Base-by-base conservation (phyloP, 2,888 invertebrate genomes). In the Coenonympha glycerion region DNA sequence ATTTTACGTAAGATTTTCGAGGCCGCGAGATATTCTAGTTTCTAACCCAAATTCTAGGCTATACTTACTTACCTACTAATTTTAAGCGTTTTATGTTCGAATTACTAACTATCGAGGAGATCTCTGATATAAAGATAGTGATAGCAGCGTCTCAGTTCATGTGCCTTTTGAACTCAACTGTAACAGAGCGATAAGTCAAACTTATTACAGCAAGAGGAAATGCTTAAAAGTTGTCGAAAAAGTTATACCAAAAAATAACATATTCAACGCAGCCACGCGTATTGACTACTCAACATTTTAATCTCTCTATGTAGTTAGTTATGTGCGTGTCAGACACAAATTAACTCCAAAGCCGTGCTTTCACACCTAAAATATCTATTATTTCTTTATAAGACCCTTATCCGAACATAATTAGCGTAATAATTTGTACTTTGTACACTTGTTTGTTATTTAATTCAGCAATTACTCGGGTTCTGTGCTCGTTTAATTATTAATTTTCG, bases 311-410 rank as follows among this genome's bases (percentile, higher is more conserved):
- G 33, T 1, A 6, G 15, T 34, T 34, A 11, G 16, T 6, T 6
- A 15, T 16, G 13, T 44, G 8, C 44, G 44, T 44, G 44, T 44
- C 15, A 31, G 44, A 44, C 31, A 4, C 22, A 3, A 30, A 16
- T 44, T n/a, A 33, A 21, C 9, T 15, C 9, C 11, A 6, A 22
- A 22, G 6, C 37, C 21, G 37, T 2, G 42, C 21, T n/a, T 21
- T 44, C 44, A 44, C 44, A 33, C 44, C 44, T 44, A 5, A 21
- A 15, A 44, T 33, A n/a, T 44, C 42, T 44, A 44, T 15, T 33
- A 31, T 44, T 44, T 44, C 19, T 33, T 22, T 18, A 3, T 18
- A 28, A 18, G 11, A 30, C 2, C 19, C 30, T 41, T 41, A 44
- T 44, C 44, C 44, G 21, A 19, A 15, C 13, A 4, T 8, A 21